Evolutionary conservation across 2,113 vertebrate genomes (phyloP).

Genomic region (Arizona elegans): DNA sequence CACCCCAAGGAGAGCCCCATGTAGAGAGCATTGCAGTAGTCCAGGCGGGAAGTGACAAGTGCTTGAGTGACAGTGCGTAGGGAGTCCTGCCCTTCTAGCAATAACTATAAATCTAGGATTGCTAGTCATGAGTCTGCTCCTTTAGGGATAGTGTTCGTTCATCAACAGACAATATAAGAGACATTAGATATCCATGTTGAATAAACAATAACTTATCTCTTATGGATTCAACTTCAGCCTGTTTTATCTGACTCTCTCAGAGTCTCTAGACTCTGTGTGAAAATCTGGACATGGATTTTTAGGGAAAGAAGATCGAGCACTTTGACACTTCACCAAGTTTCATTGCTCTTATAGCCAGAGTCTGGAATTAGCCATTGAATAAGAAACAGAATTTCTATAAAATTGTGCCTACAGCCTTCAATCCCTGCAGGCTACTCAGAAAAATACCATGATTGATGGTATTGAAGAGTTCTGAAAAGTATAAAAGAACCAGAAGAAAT

Average conservation of each 20-base stretch:
- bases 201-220: not conserved
- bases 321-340: not conserved
- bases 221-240: not conserved
- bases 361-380: not conserved
- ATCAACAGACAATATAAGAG: not conserved
- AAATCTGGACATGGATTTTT: not conserved
- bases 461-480: not conserved
- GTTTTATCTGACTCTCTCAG: not conserved
- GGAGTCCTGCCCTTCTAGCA: not conserved
- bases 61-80: too few relatives aligned
- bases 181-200: not conserved
- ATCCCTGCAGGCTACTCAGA: not conserved
- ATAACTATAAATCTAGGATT: not conserved
- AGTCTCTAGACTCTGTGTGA: not conserved
- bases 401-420: not conserved
- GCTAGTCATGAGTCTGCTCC: not conserved
- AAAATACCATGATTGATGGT: not conserved
- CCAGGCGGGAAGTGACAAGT: too few relatives aligned
- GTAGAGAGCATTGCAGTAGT: too few relatives aligned
- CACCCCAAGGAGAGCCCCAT: too few relatives aligned
- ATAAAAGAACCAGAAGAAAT: not conserved
- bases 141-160: not conserved
- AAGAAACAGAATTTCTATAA: not conserved
- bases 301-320: not conserved
- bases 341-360: not conserved